phyloP scores from a whole-genome alignment of 64 coral and sea anemone genomes.

The Actinia tenebrosa region DNA sequence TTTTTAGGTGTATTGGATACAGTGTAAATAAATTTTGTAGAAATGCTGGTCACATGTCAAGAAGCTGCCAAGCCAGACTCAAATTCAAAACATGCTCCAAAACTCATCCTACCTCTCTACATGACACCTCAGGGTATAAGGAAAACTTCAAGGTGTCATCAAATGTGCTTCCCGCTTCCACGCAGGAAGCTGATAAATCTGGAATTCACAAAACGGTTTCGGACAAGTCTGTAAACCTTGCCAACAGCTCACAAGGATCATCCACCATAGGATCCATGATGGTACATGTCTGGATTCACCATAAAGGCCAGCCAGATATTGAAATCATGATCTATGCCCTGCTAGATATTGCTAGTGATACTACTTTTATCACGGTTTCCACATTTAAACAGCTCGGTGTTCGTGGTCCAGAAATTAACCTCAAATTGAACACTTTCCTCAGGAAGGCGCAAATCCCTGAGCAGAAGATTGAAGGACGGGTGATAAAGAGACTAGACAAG shows the following conservation, averaged over 20 bases:
- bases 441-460: background rate
- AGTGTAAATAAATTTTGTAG: too few species aligned
- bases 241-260: background rate
- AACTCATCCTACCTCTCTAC: slow-evolving; percentile 22
- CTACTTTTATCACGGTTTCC: slow-evolving; percentile 57
- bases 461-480: slow-evolving; percentile 22
- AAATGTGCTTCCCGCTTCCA: background rate
- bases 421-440: too few species aligned
- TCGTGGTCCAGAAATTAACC: slow-evolving; percentile 28
- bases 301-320: background rate
- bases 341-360: slow-evolving; percentile 58
- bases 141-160: background rate
- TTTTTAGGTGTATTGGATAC: too few species aligned
- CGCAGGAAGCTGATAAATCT: background rate
- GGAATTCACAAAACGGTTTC: background rate
- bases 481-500: slow-evolving; percentile 15
- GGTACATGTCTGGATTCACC: background rate
- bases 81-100: slow-evolving; percentile 37
- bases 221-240: background rate
- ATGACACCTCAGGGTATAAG: background rate
- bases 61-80: background rate
- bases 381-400: slow-evolving; percentile 16
- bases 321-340: slow-evolving; percentile 42
- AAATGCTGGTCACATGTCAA: slow-evolving; percentile 28
- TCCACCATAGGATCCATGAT: background rate